Percentiles rank a stretch among this genome's conserved stretches.
These are phyloP conservation scores for Leptinotarsa peninsularis DNA, from an alignment of 2,888 invertebrate genomes.

Conservation along the genomic window DNA sequence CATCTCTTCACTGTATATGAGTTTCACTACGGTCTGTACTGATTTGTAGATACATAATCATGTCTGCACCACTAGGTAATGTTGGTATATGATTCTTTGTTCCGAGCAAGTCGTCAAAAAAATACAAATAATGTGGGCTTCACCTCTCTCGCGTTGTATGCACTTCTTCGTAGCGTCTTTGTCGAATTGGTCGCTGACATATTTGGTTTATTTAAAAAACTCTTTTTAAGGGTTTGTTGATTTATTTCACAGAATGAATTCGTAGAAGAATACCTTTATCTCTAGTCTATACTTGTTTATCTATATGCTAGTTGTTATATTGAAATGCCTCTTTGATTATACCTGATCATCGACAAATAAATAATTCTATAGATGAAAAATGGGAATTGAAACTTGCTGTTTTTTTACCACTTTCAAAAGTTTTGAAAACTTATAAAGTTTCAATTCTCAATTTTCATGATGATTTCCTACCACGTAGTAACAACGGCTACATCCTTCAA, in stretches of 20 bases:
- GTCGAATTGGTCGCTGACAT: background rate
- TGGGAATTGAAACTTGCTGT: no score
- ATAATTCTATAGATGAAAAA: no score
- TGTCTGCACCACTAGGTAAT: background rate
- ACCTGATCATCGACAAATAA: background rate
- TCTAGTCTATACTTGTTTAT: background rate
- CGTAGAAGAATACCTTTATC: no score
- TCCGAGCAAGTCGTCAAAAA: background rate
- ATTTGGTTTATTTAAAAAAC: no score
- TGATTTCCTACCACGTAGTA: no score
- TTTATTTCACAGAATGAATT: no score
- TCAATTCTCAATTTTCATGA: no score
- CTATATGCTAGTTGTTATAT: background rate
- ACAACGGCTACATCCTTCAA: no score
- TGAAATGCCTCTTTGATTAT: background rate
- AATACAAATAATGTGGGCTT: constrained; percentile 4
- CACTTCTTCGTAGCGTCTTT: background rate
- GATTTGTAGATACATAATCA: background rate
- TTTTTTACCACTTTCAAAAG: no score
- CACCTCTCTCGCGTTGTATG: background rate
- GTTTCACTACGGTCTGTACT: constrained; percentile 7
- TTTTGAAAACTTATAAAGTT: no score
- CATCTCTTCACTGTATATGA: no score
- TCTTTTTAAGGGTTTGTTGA: no score
- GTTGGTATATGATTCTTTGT: constrained; percentile 20